Conservation (phyloP, 2,888 invertebrate genomes). For the Bellardia pandia region DNA sequence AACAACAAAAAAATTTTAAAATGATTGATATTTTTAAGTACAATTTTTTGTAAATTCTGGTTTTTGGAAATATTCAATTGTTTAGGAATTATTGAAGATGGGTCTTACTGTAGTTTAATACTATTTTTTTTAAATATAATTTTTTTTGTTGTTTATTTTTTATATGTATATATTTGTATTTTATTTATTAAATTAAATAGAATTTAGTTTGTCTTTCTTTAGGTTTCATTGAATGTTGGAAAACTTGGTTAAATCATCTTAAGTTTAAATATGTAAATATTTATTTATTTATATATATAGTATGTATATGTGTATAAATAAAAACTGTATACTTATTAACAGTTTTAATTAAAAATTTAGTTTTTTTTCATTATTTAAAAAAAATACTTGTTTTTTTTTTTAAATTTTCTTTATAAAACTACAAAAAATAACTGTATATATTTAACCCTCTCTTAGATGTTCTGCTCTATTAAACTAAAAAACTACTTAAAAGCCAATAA, state of each 20-base stretch:
- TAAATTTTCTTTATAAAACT: slow-evolving; percentile 57
- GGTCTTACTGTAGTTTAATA: slow-evolving; percentile 37
- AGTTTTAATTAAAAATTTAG: slow-evolving; percentile 32
- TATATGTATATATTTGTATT: slow-evolving; percentile 5
- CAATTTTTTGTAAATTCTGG: slow-evolving; percentile 25
- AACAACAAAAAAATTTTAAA: slow-evolving; percentile 38
- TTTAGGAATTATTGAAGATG: slow-evolving; percentile 40
- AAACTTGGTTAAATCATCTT: slow-evolving; percentile 61
- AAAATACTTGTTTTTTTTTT: slow-evolving; percentile 49
- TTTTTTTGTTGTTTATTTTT: slow-evolving; percentile 23
- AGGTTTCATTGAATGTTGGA: slow-evolving; percentile 55
- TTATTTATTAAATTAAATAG: slow-evolving; percentile 29
- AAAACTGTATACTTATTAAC: slow-evolving; percentile 26
- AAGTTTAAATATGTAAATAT: slow-evolving; percentile 50
- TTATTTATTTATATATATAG: slow-evolving; percentile 51
- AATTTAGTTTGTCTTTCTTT: slow-evolving; percentile 39
- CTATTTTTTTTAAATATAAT: slow-evolving; percentile 35
- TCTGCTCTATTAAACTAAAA: slow-evolving; percentile 55
- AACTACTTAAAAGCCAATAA: slow-evolving; percentile 51
- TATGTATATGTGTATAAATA: slow-evolving; percentile 52
- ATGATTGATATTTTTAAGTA: slow-evolving; percentile 24
- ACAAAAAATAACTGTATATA: slow-evolving; percentile 61
- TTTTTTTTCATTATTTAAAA: slow-evolving; percentile 3
- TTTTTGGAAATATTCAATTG: slow-evolving; percentile 39
- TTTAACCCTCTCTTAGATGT: slow-evolving; percentile 65